Base-by-base conservation (phyloP, 2,113 vertebrate genomes). In the Megaceryle torquata region DNA sequence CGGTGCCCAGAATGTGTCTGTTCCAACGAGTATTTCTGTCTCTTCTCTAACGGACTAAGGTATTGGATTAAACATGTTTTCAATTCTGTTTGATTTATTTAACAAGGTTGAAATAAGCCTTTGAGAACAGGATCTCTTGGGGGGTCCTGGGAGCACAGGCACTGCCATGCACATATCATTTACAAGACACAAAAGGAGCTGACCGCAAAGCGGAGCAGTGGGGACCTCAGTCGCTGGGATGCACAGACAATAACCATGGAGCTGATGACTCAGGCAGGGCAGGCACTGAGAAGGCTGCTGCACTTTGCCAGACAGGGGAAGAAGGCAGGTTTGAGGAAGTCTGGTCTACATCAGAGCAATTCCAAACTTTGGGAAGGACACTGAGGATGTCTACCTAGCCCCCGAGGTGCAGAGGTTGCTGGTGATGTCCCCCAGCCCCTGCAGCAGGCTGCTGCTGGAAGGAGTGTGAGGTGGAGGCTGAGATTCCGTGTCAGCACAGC, bases 61-160 rank as follows among this genome's bases (percentile, higher is more conserved):
- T 50, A 44, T 53, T 8, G 33, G 80, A 86, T 89, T 16, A 89
- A 67, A 65, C 65, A 9, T 92, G 91, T 46, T 94, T 97, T 91
- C 57, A 69, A 82, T 70, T 86, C 54, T 0, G 0, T 28, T 53
- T 44, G 92, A 93, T 92, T 53, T 84, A 31, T 89, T 97, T 86
- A 90, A 83, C 51, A 41, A 96, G 82, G 50, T 88, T 70, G 43
- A 89, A 93, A 41, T 15, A 64, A 82, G 90, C 64, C 86, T 76
- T 59, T 79, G 91, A 79, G 88, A 90, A 63, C 1, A 1, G 84
- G 82, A 53, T 84, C 80, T 94, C 63, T 2, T 94, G 89, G 95
- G 96, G 93, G 89, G 82, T 89, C 89, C 89, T 63, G 59, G 67
- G 63, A 82, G 86, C 88, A 60, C 67, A 79, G 60, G 74, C 68